Percentiles rank a stretch among this genome's conserved stretches.
Evolutionary conservation across 2,888 invertebrate genomes (phyloP).

Genomic region (Azorinus chamasolen): DNA sequence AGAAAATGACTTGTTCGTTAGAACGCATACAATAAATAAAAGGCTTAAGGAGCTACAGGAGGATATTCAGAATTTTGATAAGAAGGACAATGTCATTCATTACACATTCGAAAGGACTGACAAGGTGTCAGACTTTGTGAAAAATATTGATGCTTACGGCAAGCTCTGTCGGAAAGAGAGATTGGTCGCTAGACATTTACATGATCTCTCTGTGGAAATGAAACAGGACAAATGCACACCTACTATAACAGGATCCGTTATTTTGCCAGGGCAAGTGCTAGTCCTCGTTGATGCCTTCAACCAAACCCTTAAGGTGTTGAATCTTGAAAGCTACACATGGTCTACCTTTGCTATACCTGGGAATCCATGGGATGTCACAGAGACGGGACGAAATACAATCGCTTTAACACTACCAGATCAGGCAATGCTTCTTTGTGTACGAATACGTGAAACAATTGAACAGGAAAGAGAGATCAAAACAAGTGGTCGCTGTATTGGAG

Average conservation of each 20-base stretch:
- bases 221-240: background rate
- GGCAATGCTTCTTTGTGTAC: background rate
- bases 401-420: slow-evolving; percentile 1
- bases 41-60: no score
- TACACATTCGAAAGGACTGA: no score
- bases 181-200: background rate
- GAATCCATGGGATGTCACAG: background rate
- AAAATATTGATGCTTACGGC: background rate
- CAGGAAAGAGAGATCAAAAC: background rate
- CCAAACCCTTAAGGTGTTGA: background rate
- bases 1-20: no score
- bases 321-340: background rate
- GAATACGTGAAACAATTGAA: background rate
- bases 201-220: background rate
- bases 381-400: background rate
- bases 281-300: background rate
- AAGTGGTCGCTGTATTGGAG: background rate
- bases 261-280: background rate
- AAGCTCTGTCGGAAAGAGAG: background rate
- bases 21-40: no score
- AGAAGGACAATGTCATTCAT: no score
- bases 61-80: no score
- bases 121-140: no score
- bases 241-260: background rate
- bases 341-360: background rate